phyloP scores from a whole-genome alignment of 2,797 vertebrate species.

The Scyliorhinus canicula region DNA sequence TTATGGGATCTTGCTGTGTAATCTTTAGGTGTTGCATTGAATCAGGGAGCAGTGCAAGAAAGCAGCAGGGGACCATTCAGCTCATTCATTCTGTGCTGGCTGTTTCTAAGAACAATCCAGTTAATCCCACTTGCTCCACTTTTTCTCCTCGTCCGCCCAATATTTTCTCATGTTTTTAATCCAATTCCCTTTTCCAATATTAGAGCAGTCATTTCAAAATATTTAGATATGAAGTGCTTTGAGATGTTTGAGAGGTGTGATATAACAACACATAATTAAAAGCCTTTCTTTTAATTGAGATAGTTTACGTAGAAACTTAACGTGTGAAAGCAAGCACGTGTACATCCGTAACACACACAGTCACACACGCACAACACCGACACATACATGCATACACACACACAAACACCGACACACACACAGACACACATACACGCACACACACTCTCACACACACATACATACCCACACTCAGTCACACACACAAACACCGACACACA shows the following conservation, averaged over 20 bases:
- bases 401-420: not conserved
- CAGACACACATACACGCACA: not conserved
- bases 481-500: too few relatives aligned
- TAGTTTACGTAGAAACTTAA: not conserved
- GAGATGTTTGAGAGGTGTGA: not conserved
- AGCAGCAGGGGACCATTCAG: too few relatives aligned
- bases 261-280: too few relatives aligned
- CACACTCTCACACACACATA: not conserved
- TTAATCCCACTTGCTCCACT: too few relatives aligned
- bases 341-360: not conserved
- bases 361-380: not conserved
- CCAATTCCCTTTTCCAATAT: not conserved
- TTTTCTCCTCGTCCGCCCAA: too few relatives aligned
- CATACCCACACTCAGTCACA: not conserved
- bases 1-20: too few relatives aligned
- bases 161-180: too few relatives aligned
- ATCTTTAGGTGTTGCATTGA: too few relatives aligned
- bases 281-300: not conserved
- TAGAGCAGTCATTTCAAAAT: not conserved
- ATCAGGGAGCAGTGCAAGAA: too few relatives aligned
- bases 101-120: too few relatives aligned
- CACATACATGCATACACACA: not conserved
- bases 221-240: not conserved
- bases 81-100: too few relatives aligned
- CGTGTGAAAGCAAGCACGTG: not conserved